Conservation (phyloP, 2,797 vertebrate genomes). For the Amniataba percoides region DNA sequence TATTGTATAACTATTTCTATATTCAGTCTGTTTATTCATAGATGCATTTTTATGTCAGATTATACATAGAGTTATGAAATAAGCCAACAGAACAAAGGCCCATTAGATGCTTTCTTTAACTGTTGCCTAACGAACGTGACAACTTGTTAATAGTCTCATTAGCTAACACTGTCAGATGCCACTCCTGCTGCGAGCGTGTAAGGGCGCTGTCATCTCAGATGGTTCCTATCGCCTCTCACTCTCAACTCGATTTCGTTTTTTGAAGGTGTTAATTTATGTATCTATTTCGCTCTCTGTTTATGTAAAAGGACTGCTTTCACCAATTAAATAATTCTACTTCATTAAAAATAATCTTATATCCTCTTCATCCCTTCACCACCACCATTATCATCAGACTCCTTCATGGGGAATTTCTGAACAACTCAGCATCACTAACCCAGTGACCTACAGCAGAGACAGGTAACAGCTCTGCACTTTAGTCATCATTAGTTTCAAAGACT, state of each 20-base stretch:
- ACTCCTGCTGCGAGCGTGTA: conserved; percentile 51
- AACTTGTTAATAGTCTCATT: conserved; percentile 59
- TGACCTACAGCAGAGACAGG: too few species aligned
- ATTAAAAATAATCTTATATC: too few species aligned
- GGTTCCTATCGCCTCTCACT: conserved; percentile 20
- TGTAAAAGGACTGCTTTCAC: too few species aligned
- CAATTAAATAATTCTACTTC: too few species aligned
- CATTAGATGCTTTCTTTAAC: conserved; percentile 33
- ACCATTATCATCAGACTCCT: too few species aligned
- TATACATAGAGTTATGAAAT: not conserved
- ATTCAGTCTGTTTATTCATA: not conserved
- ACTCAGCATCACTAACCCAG: too few species aligned
- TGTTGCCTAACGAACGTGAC: conserved; percentile 47
- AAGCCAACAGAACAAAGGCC: not conserved
- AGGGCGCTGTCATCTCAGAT: conserved; percentile 42
- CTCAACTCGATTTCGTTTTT: conserved; percentile 38
- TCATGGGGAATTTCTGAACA: too few species aligned
- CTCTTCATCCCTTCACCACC: too few species aligned
- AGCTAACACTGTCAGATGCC: conserved; percentile 49
- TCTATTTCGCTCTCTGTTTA: too few species aligned
- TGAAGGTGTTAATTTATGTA: too few species aligned
- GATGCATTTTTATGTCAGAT: too few species aligned
- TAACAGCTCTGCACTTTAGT: too few species aligned
- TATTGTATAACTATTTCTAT: not conserved
- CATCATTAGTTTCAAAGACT: not conserved